Evolutionary conservation across 2,888 invertebrate genomes (phyloP).

Genomic region (Ornithoptera priamus): DNA sequence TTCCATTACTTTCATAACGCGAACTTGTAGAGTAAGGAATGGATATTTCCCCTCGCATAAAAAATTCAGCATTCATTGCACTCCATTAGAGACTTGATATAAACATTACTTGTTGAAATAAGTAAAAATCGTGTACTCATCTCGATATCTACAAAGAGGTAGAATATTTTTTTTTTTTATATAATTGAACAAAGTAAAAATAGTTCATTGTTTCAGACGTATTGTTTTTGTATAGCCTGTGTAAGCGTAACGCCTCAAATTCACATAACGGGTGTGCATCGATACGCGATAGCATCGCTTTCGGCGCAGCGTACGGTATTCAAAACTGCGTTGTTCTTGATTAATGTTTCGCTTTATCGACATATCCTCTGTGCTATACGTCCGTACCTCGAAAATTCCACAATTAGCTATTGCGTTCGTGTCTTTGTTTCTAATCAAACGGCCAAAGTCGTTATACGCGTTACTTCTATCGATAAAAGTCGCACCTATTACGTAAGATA

Average conservation of each 20-base stretch:
- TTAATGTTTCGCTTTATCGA: constrained; percentile 64
- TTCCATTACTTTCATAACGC: background rate
- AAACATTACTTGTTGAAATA: background rate
- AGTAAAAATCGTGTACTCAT: background rate
- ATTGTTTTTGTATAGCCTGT: constrained; percentile 32
- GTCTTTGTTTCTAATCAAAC: background rate
- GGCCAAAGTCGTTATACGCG: no score
- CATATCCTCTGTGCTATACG: constrained; percentile 36
- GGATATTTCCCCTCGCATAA: background rate
- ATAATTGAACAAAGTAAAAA: constrained; percentile 14
- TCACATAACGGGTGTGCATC: constrained; percentile 54
- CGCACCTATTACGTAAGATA: no score
- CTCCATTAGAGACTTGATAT: background rate
- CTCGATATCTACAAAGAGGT: background rate
- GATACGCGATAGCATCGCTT: constrained; percentile 63
- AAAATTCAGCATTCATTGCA: background rate
- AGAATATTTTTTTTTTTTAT: background rate
- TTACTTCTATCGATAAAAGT: no score
- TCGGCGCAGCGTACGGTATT: constrained; percentile 61
- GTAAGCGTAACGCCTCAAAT: constrained; percentile 44
- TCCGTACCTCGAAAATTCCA: constrained; percentile 37
- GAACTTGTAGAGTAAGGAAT: background rate
- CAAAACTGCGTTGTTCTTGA: constrained; percentile 69
- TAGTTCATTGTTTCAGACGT: constrained; percentile 28
- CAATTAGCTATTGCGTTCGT: constrained; percentile 25